These are phyloP conservation scores for Saccostrea glomerata DNA, from an alignment of 1,140 invertebrate genomes.

Conservation along the genomic window DNA sequence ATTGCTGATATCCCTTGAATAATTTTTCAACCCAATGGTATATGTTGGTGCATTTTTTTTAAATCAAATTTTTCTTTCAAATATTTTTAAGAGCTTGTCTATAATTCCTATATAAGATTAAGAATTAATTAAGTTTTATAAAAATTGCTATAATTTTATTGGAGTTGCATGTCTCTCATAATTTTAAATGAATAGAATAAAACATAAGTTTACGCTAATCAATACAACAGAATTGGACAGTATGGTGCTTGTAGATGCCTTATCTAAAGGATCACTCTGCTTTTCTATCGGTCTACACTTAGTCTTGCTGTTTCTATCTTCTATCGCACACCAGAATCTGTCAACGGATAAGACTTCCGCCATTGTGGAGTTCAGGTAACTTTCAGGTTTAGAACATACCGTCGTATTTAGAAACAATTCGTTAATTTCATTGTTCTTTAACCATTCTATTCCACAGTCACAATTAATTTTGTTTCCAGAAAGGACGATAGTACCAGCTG, in stretches of 20 bases:
- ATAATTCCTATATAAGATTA: too few species aligned
- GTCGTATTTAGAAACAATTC: not conserved
- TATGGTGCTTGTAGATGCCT: not conserved
- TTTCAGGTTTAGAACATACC: not conserved
- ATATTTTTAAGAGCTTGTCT: too few species aligned
- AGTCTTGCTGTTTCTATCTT: not conserved
- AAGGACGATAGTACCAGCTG: not conserved
- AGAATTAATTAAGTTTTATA: too few species aligned
- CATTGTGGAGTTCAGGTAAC: not conserved
- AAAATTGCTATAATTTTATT: too few species aligned
- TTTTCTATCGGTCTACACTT: not conserved
- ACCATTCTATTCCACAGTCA: slow-evolving; percentile 10
- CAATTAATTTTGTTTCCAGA: not conserved
- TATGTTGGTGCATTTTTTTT: too few species aligned
- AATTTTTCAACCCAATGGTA: too few species aligned
- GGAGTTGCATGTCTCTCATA: too few species aligned
- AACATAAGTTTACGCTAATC: not conserved
- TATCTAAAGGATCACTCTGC: not conserved
- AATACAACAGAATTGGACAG: not conserved
- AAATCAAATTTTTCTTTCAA: too few species aligned
- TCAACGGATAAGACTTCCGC: not conserved
- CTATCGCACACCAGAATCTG: not conserved
- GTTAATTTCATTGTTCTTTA: not conserved
- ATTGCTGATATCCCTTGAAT: too few species aligned
- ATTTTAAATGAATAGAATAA: too few species aligned